Base-by-base conservation (phyloP, 2,113 vertebrate genomes). In the Sebastes fasciatus region DNA sequence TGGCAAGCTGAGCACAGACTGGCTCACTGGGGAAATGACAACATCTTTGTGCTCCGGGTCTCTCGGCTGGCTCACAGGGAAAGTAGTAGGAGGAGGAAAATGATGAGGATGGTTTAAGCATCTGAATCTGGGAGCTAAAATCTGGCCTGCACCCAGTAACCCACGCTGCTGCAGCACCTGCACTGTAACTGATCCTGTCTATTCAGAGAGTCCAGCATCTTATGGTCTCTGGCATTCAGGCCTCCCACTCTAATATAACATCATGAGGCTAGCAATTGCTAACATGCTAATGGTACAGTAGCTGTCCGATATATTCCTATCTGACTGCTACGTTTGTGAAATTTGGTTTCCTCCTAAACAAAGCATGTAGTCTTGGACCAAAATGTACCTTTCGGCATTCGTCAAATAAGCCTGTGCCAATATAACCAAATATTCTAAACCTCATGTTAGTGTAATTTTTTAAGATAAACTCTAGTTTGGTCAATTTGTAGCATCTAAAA, bases 11-110 rank as follows among this genome's bases (percentile, higher is more conserved):
- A 87, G 84, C 61, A 6, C 74, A 82, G 83, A 23, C 72, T 3
- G 71, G 73, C 82, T 88, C 90, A 67, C 82, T 58, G 83, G 89
- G 89, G 92, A 83, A 84, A 92, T 92, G 84, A 94, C 86, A 82
- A 49, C 90, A 92, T 93, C 80, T 71, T 49, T 71, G 49, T 67
- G 71, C 60, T 85, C 70, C 17, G 16, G 7, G 60, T 73, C 61
- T 72, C 55, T 74, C 46, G 1, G 79, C 75, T 49, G 1, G 79
- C 75, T 49, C 17, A 6, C 58, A 65, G 65, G 77, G 52, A 23
- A 43, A 74, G 51, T 1, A 46, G 79, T 1, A 54, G 51, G 75
- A 52, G 54, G 86, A 86, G 5, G 51, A 78, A 12, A 61, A 79
- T 13, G 40, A 86, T 1, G 62, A 70, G 51, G 83, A 85, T 8